Conservation (phyloP, 2,888 invertebrate species). For the Biston stratarius region DNA sequence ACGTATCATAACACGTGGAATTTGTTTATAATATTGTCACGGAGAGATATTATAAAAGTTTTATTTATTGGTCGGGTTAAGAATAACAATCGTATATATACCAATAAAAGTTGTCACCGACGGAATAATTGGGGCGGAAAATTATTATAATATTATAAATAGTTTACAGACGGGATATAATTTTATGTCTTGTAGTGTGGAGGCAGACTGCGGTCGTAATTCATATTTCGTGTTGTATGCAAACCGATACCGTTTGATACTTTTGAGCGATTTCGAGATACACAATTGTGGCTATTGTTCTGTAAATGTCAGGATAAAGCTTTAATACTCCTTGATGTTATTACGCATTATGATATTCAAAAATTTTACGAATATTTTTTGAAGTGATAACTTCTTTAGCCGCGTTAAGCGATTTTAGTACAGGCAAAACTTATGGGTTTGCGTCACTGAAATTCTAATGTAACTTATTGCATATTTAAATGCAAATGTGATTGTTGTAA, state of each 20-base stretch:
- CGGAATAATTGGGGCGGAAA: conserved; percentile 82
- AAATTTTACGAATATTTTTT: too few species aligned
- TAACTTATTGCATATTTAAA: too few species aligned
- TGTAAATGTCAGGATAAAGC: too few species aligned
- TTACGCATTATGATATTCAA: too few species aligned
- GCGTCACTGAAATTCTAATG: too few species aligned
- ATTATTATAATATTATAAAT: conserved; percentile 85
- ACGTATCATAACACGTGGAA: conserved; percentile 50
- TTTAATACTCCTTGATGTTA: too few species aligned
- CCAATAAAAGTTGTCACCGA: conserved; percentile 82
- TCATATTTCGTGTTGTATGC: conserved; percentile 71
- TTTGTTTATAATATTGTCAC: conserved; percentile 74
- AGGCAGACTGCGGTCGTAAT: conserved; percentile 75
- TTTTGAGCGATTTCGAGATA: conserved; percentile 40
- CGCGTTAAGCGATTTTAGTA: too few species aligned
- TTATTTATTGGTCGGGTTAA: conserved; percentile 69
- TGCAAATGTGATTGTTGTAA: too few species aligned
- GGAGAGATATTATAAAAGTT: conserved; percentile 66
- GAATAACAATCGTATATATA: conserved; percentile 81
- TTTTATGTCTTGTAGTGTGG: conserved; percentile 76
- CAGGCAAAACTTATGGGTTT: too few species aligned
- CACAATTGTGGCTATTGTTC: too few species aligned
- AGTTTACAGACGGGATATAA: conserved; percentile 80
- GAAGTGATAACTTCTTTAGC: too few species aligned
- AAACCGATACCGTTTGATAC: conserved; percentile 62